Percentiles rank a stretch among this genome's conserved stretches.
Conservation (phyloP, 2,888 invertebrate genomes). For the Drosophila neotestacea region DNA sequence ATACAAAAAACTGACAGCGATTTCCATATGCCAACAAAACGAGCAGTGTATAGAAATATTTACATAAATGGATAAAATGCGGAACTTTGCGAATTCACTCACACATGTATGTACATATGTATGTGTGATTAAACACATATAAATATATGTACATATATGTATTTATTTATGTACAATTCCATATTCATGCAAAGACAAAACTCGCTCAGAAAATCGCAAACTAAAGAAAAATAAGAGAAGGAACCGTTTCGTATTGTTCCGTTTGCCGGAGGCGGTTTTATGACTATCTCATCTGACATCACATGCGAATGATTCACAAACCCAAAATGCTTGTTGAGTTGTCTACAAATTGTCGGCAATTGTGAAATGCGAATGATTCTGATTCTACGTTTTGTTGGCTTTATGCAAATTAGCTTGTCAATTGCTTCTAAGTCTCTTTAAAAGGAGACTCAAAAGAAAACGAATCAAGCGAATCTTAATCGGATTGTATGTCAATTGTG, state of each 20-base stretch:
- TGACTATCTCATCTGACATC: conserved; percentile 50
- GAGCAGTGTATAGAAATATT: conserved; percentile 58
- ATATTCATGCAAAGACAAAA: conserved; percentile 56
- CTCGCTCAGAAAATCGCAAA: conserved; percentile 57
- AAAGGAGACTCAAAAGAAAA: conserved; percentile 5
- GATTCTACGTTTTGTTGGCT: conserved; percentile 28
- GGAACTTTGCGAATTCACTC: conserved; percentile 31
- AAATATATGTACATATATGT: neutral
- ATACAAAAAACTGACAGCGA: conserved; percentile 33
- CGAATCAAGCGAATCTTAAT: conserved; percentile 14
- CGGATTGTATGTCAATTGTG: conserved; percentile 48
- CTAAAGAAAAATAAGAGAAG: conserved; percentile 29
- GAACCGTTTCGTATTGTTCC: conserved; percentile 19
- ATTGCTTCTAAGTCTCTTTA: conserved; percentile 25
- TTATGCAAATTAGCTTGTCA: conserved; percentile 60
- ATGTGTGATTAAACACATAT: conserved; percentile 4
- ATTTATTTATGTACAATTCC: conserved; percentile 26
- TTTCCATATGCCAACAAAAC: conserved; percentile 55
- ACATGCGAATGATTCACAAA: conserved; percentile 64
- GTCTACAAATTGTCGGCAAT: conserved; percentile 51
- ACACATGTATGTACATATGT: conserved; percentile 1
- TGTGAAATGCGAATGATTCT: conserved; percentile 37
- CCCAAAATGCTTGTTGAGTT: conserved; percentile 27
- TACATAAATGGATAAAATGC: conserved; percentile 61
- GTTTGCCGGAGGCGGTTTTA: conserved; percentile 43